A percentile compares a stretch with the other conserved stretches of the same genome.
Evolutionary conservation across 2,888 invertebrate species (phyloP).

Genomic region (Archips xylosteana): DNA sequence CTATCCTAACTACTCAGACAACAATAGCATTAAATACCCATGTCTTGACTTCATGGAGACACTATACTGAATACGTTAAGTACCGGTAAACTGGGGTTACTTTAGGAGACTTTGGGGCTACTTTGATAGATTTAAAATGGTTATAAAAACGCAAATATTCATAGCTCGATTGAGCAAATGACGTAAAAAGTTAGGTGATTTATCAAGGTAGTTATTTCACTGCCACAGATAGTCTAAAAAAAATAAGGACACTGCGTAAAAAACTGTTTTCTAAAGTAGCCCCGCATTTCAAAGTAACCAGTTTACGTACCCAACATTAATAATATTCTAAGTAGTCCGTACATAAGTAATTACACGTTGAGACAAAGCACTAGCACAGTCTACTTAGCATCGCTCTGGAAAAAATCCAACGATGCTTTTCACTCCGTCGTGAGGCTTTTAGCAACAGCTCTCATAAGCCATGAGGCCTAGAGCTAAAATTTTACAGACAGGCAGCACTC

Average conservation of each 20-base stretch:
- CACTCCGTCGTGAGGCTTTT: conserved; percentile 27
- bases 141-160: too few relatives aligned
- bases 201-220: too few relatives aligned
- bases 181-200: too few relatives aligned
- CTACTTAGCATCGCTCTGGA: conserved; percentile 20
- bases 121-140: too few relatives aligned
- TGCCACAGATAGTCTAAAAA: too few relatives aligned
- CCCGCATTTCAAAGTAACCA: too few relatives aligned
- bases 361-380: conserved; percentile 19
- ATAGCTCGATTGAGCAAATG: too few relatives aligned
- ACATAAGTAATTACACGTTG: conserved; percentile 29
- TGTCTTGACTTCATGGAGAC: conserved; percentile 17
- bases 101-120: too few relatives aligned
- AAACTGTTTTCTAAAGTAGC: too few relatives aligned
- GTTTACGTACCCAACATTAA: conserved; percentile 11
- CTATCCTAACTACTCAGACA: too few relatives aligned
- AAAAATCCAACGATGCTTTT: conserved; percentile 36
- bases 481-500: conserved; percentile 33
- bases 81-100: too few relatives aligned
- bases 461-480: conserved; percentile 30
- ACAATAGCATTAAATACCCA: conserved; percentile 4
- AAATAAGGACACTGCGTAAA: too few relatives aligned
- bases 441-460: conserved; percentile 26
- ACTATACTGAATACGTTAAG: conserved; percentile 1
- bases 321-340: conserved; percentile 19